Evolutionary conservation across 2,888 invertebrate species (phyloP), one percentile per base, ranked within the genome.

Genomic region (Amiota mariae): DNA sequence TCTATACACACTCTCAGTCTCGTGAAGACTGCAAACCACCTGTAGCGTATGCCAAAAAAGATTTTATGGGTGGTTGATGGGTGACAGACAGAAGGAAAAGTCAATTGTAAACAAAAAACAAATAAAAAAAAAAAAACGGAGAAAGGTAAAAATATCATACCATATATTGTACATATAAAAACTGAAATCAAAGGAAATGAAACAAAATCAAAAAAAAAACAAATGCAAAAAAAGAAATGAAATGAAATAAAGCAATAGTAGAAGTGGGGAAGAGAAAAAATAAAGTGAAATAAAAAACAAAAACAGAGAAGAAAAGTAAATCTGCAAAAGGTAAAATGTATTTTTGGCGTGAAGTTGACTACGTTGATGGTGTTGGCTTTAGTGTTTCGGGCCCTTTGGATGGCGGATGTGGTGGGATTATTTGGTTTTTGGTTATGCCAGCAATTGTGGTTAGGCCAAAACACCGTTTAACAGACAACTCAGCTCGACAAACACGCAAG

Each of bases 61-160:
- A 36, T 36, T 36, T 36, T 54, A 12, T 54, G 13, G 54, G 54
- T 54, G n/a, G 78, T 79, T 79, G 79, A 46, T 66, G n/a, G 47
- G 11, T 36, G 18, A 20, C 13, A 46, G 36, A 61, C 20, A 49
- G n/a, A 47, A 36, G 48, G 56, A 24, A 76, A 72, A 71, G 72
- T 20, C 18, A 20, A 36, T 20, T 15, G 72, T 67, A 72, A 68
- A 72, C 49, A 48, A 48, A 10, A 63, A 57, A 61, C 0, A n/a
- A 48, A 18, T 8, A 57, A 13, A 47, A 47, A 47, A 46, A 54
- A 68, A n/a, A n/a, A n/a, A n/a, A n/a, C n/a, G n/a, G n/a, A n/a
- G n/a, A n/a, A n/a, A n/a, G n/a, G 13, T 9, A 49, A 67, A 48
- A 8, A 49, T 48, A 67, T 8, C 2, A 9, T n/a, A n/a, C n/a